Evolutionary conservation across 2,888 invertebrate species (phyloP).

Genomic region (Baccha elongata): DNA sequence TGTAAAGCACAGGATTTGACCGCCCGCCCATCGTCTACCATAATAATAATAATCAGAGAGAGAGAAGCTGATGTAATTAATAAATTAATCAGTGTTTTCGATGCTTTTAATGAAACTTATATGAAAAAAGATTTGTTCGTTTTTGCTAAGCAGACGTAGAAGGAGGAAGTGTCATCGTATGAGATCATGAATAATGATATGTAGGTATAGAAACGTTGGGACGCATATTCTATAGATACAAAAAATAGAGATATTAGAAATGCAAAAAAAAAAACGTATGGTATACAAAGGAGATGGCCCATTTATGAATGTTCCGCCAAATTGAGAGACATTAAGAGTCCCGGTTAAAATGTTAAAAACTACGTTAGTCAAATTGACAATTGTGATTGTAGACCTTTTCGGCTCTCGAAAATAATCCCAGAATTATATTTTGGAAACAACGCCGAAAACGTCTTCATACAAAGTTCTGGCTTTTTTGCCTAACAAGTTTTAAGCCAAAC

Average conservation of each 20-base stretch:
- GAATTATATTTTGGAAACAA: too few species aligned
- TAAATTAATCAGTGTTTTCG: constrained; percentile 69
- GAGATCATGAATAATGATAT: constrained; percentile 16
- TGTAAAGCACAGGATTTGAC: constrained; percentile 29
- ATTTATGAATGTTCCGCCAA: too few species aligned
- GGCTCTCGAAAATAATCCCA: too few species aligned
- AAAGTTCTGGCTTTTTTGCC: too few species aligned
- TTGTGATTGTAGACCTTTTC: too few species aligned
- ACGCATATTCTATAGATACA: background rate
- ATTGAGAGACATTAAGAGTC: too few species aligned
- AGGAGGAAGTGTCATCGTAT: background rate
- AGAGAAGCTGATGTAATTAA: constrained; percentile 64
- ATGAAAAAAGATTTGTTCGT: constrained; percentile 27
- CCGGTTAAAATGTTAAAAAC: too few species aligned
- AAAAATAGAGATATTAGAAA: background rate
- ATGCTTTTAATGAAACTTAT: constrained; percentile 58
- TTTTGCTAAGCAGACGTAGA: background rate
- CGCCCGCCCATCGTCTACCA: constrained; percentile 40
- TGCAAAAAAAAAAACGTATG: too few species aligned
- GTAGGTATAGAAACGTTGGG: background rate
- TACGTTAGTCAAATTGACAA: too few species aligned
- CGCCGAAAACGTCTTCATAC: too few species aligned
- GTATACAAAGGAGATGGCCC: too few species aligned
- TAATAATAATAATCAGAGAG: constrained; percentile 25
- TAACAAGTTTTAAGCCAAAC: too few species aligned